A percentile compares a stretch with the other conserved stretches of the same genome.
These are phyloP conservation scores for Scyliorhinus canicula DNA, from an alignment of 2,797 vertebrate species.

Conservation along the genomic window DNA sequence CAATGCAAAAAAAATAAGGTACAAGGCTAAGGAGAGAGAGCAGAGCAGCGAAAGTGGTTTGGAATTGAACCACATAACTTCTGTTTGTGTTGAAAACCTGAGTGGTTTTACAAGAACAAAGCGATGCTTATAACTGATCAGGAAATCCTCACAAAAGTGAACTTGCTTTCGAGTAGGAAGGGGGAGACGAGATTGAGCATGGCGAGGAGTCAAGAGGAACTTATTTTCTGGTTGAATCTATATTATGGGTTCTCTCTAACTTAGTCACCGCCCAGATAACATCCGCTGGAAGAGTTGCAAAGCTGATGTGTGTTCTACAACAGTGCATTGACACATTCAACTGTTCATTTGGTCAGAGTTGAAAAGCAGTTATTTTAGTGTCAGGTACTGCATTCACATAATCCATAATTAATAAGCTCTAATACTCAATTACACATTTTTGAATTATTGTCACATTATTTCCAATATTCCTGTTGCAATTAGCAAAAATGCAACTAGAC, in stretches of 20 bases:
- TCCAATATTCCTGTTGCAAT: no score
- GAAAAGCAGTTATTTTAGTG: no score
- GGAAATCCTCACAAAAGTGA: background rate
- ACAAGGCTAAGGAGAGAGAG: background rate
- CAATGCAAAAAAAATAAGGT: background rate
- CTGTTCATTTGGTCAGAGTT: no score
- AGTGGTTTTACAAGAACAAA: background rate
- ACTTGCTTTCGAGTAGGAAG: background rate
- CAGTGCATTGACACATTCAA: background rate
- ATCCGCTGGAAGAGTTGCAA: background rate
- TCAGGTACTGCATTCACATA: no score
- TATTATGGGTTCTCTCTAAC: background rate
- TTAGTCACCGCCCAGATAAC: background rate
- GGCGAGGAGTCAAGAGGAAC: background rate
- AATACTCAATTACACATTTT: no score
- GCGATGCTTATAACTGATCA: background rate
- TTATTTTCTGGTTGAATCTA: background rate
- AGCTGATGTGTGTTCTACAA: no score
- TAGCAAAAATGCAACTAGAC: no score
- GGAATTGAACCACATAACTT: background rate
- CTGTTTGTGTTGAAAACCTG: background rate
- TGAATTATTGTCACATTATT: no score
- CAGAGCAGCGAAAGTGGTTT: background rate
- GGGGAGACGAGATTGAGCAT: background rate
- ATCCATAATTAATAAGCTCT: no score